Evolutionary conservation across 2,888 invertebrate genomes (phyloP).

Genomic region (Mallateleia sp.): DNA sequence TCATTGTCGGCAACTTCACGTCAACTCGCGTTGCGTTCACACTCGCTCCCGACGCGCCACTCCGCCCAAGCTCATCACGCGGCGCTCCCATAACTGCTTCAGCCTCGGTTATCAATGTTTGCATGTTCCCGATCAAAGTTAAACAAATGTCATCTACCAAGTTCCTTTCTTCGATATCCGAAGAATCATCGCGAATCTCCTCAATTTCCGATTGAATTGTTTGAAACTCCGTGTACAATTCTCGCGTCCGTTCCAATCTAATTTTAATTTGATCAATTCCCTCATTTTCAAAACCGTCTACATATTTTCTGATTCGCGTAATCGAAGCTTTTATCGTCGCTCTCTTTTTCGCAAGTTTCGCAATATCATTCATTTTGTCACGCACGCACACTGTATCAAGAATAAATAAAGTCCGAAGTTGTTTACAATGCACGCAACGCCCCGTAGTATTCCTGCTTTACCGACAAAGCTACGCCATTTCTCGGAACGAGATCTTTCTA

Average conservation of each 20-base stretch:
- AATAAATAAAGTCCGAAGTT: no score
- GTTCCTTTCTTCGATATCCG: no score
- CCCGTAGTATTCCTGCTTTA: slow-evolving; percentile 1
- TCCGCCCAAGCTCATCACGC: no score
- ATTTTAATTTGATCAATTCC: neutral
- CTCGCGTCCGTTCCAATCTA: neutral
- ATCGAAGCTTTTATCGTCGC: neutral
- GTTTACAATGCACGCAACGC: no score
- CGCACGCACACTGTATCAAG: no score
- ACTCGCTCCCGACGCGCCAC: neutral
- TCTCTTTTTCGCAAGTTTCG: neutral
- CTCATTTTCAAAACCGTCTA: neutral
- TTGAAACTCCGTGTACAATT: neutral
- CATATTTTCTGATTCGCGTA: neutral
- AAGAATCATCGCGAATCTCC: neutral
- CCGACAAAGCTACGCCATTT: slow-evolving; percentile 9
- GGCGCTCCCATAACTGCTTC: no score
- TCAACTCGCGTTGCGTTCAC: neutral
- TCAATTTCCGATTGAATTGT: neutral
- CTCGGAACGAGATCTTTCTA: neutral
- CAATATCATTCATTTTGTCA: neutral
- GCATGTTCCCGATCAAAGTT: no score
- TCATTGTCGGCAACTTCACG: slow-evolving; percentile 6
- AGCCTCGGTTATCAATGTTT: no score
- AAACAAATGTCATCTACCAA: neutral